Evolutionary conservation across 2,888 invertebrate genomes (phyloP).

Genomic region (Drosophila antonietae): DNA sequence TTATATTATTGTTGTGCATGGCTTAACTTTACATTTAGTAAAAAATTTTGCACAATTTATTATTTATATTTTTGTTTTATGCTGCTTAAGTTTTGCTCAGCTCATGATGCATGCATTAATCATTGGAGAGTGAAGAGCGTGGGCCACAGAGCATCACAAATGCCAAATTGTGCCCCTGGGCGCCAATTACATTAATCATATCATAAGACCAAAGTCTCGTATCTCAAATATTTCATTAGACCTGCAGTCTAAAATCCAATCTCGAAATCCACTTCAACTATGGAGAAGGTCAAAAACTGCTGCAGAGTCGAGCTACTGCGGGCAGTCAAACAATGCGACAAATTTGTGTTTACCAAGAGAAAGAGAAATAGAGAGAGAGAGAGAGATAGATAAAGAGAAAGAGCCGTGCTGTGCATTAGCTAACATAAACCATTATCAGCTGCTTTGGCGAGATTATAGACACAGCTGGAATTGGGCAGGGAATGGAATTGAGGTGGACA

Average conservation of each 20-base stretch:
- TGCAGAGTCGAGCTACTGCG: constrained; percentile 16
- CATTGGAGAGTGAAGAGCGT: constrained; percentile 53
- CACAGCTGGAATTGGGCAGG: constrained; percentile 1
- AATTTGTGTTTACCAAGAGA: constrained; percentile 36
- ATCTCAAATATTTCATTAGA: constrained; percentile 63
- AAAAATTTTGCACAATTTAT: constrained; percentile 40
- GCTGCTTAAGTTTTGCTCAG: constrained; percentile 40
- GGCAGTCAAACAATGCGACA: constrained; percentile 51
- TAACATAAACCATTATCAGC: constrained; percentile 69
- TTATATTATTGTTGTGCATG: constrained; percentile 42
- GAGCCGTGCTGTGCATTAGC: constrained; percentile 1
- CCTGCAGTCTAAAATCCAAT: constrained; percentile 7
- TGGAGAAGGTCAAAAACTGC: constrained; percentile 48
- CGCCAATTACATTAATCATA: constrained; percentile 75
- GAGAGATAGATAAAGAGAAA: background rate
- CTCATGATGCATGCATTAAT: constrained; percentile 57
- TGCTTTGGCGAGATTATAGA: constrained; percentile 65
- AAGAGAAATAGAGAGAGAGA: background rate
- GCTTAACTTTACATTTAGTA: constrained; percentile 57
- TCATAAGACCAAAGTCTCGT: constrained; percentile 27
- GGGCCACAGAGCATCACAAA: constrained; percentile 36
- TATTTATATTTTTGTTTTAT: constrained; percentile 40
- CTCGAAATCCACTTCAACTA: constrained; percentile 41
- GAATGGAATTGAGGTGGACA: constrained; percentile 30
- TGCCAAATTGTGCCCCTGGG: constrained; percentile 54